phyloP scores from a whole-genome alignment of 2,797 vertebrate genomes.

The Gadopsis marmoratus region DNA sequence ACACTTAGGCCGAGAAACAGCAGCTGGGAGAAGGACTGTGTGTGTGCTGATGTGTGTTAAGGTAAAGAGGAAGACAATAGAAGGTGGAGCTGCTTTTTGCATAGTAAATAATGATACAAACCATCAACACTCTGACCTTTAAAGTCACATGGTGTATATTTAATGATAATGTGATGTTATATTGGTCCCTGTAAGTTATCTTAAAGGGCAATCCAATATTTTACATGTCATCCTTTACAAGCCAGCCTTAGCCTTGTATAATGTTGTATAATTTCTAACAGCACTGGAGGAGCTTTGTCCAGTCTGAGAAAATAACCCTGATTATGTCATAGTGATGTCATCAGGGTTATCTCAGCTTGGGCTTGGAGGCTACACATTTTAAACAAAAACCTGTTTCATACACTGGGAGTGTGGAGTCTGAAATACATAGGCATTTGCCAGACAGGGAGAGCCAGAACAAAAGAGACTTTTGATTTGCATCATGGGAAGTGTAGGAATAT shows the following conservation, averaged over 20 bases:
- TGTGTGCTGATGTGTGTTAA: background rate
- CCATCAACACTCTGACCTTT: background rate
- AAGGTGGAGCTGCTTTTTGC: background rate
- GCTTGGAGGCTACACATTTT: too few species aligned
- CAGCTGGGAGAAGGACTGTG: background rate
- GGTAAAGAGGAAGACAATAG: background rate
- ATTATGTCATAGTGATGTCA: slow-evolving; percentile 17
- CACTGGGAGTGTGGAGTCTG: background rate
- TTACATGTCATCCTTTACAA: slow-evolving; percentile 6
- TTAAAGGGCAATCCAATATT: slow-evolving; percentile 17
- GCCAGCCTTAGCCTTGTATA: background rate
- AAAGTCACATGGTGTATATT: background rate
- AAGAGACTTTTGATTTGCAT: background rate
- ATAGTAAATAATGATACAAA: background rate
- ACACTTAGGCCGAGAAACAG: slow-evolving; percentile 36
- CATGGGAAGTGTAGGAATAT: background rate
- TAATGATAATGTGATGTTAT: background rate
- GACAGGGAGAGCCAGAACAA: background rate
- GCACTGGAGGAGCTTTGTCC: background rate
- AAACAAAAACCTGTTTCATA: background rate
- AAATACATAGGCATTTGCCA: background rate
- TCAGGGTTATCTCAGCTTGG: background rate
- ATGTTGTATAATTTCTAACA: background rate
- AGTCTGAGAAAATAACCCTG: background rate
- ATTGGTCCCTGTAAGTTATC: slow-evolving; percentile 13